Base-by-base conservation (phyloP, 2,113 vertebrate species). In the Calidris pugnax region DNA sequence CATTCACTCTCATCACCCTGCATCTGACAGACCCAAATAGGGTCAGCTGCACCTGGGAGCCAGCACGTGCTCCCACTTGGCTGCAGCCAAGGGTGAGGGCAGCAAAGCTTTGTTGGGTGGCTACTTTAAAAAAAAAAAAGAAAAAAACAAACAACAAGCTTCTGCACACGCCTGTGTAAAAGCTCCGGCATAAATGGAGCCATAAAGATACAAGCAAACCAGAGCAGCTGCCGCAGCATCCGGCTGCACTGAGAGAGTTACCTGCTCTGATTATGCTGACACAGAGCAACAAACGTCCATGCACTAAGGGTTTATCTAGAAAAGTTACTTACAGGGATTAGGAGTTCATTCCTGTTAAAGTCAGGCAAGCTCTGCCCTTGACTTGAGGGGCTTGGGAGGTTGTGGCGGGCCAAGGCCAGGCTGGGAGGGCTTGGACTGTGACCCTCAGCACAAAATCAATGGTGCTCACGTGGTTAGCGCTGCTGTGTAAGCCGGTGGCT, bases 201-300 rank as follows among this genome's bases (percentile, higher is more conserved):
- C 0, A 1, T 37, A 35, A 3, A 0, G 0, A 59, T 33, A 59
- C 0, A 0, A 91, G 26, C 14, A 43, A 89, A 18, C 12, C 9
- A 10, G 32, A 80, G 10, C 51, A 80, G n/a, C 72, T 88, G 84
- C 55, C 0, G 0, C 67, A 87, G 50, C 57, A 53, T 8, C 12
- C 2, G 1, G 23, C n/a, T 27, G 12, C 8, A 0, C 39, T 15
- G n/a, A 19, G n/a, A 80, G 33, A 35, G 48, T 47, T 55, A 48
- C 5, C 13, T 86, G 39, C 57, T 92, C 37, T 30, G 16, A 26
- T 56, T 56, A 14, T 10, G 53, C 75, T 84, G 81, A 78, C 60
- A 59, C 21, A 28, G 33, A 75, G 56, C 14, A 78, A 39, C 37
- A 43, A 80, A 56, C 27, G 6, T 67, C 35, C 4, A 0, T 10